Evolutionary conservation across 2,888 invertebrate genomes (phyloP).

Genomic region (Petrolisthes manimaculis): DNA sequence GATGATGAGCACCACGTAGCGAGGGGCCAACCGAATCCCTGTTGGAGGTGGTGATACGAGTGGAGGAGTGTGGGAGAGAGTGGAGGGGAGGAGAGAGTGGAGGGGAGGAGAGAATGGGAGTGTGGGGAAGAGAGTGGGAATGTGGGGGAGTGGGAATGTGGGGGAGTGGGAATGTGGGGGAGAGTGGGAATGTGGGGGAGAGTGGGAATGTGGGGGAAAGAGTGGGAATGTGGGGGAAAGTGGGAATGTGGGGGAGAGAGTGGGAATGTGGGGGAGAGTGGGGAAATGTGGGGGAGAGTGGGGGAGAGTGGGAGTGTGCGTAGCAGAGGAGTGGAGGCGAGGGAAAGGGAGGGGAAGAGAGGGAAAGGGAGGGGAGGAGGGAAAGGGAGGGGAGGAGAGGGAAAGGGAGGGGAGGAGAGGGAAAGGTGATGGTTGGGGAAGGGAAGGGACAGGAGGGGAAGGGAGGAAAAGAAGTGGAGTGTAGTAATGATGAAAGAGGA

Average conservation of each 20-base stretch:
- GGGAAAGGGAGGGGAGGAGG: not conserved
- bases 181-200: not conserved
- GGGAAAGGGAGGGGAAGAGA: not conserved
- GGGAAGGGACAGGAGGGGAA: not conserved
- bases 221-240: not conserved
- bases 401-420: not conserved
- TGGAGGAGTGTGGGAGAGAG: not conserved
- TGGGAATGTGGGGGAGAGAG: not conserved
- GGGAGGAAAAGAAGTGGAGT: not conserved
- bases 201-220: no score
- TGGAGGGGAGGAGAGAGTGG: not conserved
- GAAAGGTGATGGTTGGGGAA: not conserved
- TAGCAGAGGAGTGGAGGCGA: not conserved
- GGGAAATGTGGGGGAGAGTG: not conserved
- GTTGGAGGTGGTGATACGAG: not conserved
- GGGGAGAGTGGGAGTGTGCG: not conserved
- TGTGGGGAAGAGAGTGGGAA: not conserved
- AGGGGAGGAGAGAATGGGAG: not conserved
- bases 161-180: not conserved
- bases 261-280: not conserved
- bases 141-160: not conserved
- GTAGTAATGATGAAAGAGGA: not conserved
- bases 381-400: no score
- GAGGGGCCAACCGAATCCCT: slow-evolving; percentile 32
- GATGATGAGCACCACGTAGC: slow-evolving; percentile 49